Percentiles rank a stretch among this genome's conserved stretches.
phyloP scores from a whole-genome alignment of 2,888 invertebrate genomes.

The Odontomyia ornata region DNA sequence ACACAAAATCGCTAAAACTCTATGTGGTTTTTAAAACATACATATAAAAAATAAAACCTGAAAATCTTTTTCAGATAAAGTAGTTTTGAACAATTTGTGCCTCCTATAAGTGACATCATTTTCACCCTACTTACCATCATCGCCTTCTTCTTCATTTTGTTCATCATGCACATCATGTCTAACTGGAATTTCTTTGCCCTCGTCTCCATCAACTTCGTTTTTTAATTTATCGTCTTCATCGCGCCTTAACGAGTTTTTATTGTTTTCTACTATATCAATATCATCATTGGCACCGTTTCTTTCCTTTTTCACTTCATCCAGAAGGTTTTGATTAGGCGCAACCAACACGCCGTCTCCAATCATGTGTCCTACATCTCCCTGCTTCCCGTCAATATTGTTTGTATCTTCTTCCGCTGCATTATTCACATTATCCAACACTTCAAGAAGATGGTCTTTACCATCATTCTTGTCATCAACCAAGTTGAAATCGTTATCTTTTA shows the following conservation, averaged over 20 bases:
- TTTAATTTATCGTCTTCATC: constrained; percentile 62
- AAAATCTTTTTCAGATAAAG: too few species aligned
- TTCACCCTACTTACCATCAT: constrained; percentile 62
- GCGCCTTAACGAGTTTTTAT: constrained; percentile 54
- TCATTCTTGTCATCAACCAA: constrained; percentile 55
- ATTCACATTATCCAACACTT: constrained; percentile 54
- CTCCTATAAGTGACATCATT: too few species aligned
- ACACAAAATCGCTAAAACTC: too few species aligned
- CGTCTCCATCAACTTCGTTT: constrained; percentile 65
- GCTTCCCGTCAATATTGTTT: constrained; percentile 58
- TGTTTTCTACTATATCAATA: constrained; percentile 54
- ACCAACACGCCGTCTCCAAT: constrained; percentile 6
- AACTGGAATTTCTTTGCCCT: constrained; percentile 60
- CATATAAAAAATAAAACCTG: too few species aligned
- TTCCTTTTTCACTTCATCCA: constrained; percentile 48
- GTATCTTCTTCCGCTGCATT: constrained; percentile 58
- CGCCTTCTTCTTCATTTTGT: constrained; percentile 64
- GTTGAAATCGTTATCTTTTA: constrained; percentile 59
- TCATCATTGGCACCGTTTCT: constrained; percentile 56
- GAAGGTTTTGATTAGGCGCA: constrained; percentile 24
- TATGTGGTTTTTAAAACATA: too few species aligned
- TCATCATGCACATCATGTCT: constrained; percentile 63
- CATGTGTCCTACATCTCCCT: constrained; percentile 48
- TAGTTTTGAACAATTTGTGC: too few species aligned
- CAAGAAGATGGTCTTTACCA: constrained; percentile 50